A percentile compares a stretch with the other conserved stretches of the same genome.
These are phyloP conservation scores for Protomyctophum bolini DNA, from an alignment of 2,113 vertebrate species.

Conservation along the genomic window DNA sequence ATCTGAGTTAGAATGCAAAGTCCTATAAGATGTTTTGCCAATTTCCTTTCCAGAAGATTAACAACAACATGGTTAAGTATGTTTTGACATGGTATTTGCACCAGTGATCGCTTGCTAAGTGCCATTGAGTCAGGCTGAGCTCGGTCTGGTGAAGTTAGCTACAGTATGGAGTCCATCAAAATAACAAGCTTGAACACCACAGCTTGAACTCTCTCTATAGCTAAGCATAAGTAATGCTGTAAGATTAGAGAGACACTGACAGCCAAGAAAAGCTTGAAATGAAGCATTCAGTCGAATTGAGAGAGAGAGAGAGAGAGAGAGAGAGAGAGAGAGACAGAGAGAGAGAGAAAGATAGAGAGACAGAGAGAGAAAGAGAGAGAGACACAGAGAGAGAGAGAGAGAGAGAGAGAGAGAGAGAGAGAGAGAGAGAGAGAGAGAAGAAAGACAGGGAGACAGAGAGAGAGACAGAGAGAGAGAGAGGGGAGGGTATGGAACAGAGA, in stretches of 20 bases:
- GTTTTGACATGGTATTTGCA: constrained; percentile 2
- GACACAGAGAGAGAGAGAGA: too few relatives aligned
- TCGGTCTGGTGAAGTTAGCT: background rate
- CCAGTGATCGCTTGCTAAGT: constrained; percentile 1
- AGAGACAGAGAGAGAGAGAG: background rate
- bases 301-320: background rate
- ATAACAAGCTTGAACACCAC: background rate
- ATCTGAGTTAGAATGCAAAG: constrained; percentile 13
- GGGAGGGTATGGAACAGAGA: background rate
- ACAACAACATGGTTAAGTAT: constrained; percentile 1
- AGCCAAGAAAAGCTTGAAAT: constrained; percentile 20
- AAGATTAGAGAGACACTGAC: constrained; percentile 15
- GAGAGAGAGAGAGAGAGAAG: constrained; percentile 5
- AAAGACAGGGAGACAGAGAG: too few relatives aligned
- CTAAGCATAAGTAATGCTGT: constrained; percentile 13
- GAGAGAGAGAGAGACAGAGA: background rate
- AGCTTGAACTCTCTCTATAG: constrained; percentile 22
- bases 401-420: too few relatives aligned
- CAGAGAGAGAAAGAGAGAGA: too few relatives aligned
- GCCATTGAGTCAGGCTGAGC: background rate
- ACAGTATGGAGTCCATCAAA: background rate
- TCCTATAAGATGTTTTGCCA: background rate
- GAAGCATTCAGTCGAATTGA: constrained; percentile 5
- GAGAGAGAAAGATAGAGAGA: too few relatives aligned
- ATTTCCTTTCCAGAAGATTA: background rate